Evolutionary conservation across 2,113 vertebrate species (phyloP).

Genomic region (Piaya cayana): DNA sequence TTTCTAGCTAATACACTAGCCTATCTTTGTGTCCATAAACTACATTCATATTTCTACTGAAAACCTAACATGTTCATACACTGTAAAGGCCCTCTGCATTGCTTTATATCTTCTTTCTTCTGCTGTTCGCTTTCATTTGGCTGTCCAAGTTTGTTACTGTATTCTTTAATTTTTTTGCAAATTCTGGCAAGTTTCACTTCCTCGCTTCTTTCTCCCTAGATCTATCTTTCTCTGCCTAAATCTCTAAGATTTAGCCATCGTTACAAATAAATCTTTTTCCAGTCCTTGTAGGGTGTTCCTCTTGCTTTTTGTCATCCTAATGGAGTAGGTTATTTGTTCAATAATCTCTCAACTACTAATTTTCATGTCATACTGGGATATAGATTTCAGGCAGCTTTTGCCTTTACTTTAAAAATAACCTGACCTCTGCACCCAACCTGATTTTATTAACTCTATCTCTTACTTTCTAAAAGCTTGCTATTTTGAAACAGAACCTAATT

Average conservation of each 20-base stretch:
- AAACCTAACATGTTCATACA: fast-evolving
- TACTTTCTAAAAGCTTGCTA: not conserved
- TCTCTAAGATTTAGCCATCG: not conserved
- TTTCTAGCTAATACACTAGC: not conserved
- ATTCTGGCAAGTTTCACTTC: not conserved
- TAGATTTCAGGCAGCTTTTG: not conserved
- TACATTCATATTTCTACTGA: not conserved
- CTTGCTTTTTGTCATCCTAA: not conserved
- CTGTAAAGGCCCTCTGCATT: not conserved
- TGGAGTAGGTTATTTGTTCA: not conserved
- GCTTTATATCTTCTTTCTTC: not conserved
- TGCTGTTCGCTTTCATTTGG: not conserved
- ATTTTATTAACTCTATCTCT: not conserved
- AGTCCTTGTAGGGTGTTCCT: not conserved
- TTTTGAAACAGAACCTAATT: not conserved
- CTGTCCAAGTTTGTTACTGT: not conserved
- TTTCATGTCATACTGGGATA: not conserved
- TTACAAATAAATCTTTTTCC: not conserved
- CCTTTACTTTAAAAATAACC: not conserved
- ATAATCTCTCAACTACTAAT: not conserved
- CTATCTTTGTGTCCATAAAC: not conserved
- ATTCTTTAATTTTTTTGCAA: not conserved
- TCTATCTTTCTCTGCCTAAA: not conserved
- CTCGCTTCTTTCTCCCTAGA: not conserved
- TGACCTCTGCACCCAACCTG: not conserved